Percentiles rank a stretch among this genome's conserved stretches.
Conservation (phyloP, 1,140 invertebrate genomes). For the Anoplophora glabripennis region DNA sequence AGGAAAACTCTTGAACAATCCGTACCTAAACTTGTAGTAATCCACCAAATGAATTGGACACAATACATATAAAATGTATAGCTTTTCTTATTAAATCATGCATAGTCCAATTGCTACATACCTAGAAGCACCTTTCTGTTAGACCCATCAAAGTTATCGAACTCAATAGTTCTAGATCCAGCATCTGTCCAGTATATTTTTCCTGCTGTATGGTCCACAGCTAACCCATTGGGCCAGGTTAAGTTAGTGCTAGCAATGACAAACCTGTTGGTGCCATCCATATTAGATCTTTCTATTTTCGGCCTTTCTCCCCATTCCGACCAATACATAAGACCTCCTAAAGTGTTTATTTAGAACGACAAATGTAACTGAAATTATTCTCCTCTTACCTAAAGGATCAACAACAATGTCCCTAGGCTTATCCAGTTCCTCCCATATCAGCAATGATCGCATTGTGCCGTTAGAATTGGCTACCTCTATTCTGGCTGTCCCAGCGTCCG, state of each 20-base stretch:
- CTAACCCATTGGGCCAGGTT: slow-evolving; percentile 79
- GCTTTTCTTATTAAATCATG: background rate
- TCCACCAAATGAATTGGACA: no score
- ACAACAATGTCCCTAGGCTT: slow-evolving; percentile 83
- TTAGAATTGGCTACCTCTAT: slow-evolving; percentile 81
- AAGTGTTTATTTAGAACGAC: slow-evolving; percentile 18
- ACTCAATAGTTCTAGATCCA: slow-evolving; percentile 76
- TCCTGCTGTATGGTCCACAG: slow-evolving; percentile 69
- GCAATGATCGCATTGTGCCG: slow-evolving; percentile 69
- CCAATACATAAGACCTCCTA: slow-evolving; percentile 81
- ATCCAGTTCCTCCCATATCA: slow-evolving; percentile 78
- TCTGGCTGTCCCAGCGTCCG: slow-evolving; percentile 74
- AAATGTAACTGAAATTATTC: background rate
- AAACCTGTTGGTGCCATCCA: slow-evolving; percentile 77
- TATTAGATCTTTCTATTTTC: slow-evolving; percentile 79
- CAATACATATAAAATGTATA: no score
- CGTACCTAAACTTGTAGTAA: no score
- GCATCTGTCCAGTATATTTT: slow-evolving; percentile 83
- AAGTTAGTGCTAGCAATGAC: slow-evolving; percentile 67
- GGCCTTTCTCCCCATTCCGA: slow-evolving; percentile 81
- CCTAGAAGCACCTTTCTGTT: slow-evolving; percentile 66
- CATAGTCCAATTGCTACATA: slow-evolving; percentile 41
- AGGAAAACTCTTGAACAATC: no score
- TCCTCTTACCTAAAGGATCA: slow-evolving; percentile 64
- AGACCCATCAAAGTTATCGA: slow-evolving; percentile 75